phyloP scores from a whole-genome alignment of 2,113 vertebrate species.

The Hydropotes inermis region DNA sequence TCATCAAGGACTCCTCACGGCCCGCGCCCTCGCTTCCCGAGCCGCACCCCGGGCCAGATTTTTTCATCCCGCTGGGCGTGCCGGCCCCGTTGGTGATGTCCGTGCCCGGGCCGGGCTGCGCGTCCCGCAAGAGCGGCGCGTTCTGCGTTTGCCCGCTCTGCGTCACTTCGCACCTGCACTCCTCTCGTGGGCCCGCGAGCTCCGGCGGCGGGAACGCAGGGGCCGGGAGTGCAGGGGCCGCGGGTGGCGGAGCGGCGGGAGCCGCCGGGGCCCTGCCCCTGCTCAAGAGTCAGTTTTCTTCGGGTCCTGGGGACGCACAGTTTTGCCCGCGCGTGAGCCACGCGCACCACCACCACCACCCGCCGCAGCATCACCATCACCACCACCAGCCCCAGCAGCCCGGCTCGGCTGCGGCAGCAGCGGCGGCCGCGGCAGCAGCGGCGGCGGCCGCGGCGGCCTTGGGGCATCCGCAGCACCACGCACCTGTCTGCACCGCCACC shows the following conservation, averaged over 20 bases:
- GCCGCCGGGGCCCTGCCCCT: conserved; percentile 84
- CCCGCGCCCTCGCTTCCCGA: conserved; percentile 82
- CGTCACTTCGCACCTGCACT: conserved; percentile 96
- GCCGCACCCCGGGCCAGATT: conserved; percentile 90
- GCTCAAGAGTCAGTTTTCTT: conserved; percentile 91
- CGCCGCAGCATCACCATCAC: conserved; percentile 66
- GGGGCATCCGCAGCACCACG: conserved; percentile 89
- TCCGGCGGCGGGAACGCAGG: conserved; percentile 78
- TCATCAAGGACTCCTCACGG: conserved; percentile 95
- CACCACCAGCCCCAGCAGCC: conserved; percentile 70
- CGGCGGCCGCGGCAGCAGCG: conserved; percentile 71
- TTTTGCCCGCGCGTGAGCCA: conserved; percentile 90
- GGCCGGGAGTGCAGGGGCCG: conserved; percentile 71
- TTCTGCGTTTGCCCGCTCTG: conserved; percentile 98
- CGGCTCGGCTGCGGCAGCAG: conserved; percentile 20
- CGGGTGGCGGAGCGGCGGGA: conserved; percentile 74
- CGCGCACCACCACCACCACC: conserved; percentile 74
- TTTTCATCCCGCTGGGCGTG: conserved; percentile 95
- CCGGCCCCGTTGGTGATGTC: conserved; percentile 93
- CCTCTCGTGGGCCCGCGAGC: conserved; percentile 79
- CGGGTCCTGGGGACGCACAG: conserved; percentile 84
- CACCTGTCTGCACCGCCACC: conserved; percentile 92
- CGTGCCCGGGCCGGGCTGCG: conserved; percentile 88
- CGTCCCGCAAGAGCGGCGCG: conserved; percentile 91
- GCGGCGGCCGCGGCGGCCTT: conserved; percentile 77